phyloP scores from a whole-genome alignment of 1,140 invertebrate genomes.

The Drosophila mayri region DNA sequence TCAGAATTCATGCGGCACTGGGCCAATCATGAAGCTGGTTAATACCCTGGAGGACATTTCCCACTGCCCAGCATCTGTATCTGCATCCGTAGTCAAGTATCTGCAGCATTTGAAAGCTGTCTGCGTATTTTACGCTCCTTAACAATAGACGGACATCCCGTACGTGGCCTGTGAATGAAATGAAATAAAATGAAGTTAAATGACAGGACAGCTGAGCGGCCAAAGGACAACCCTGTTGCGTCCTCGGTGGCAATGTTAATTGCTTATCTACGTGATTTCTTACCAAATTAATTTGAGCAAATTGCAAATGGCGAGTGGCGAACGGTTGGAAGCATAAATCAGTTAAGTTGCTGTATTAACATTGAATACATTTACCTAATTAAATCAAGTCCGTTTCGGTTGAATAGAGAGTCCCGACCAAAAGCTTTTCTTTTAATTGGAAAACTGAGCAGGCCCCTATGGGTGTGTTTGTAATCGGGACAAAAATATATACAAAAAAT shows the following conservation, averaged over 20 bases:
- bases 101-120: conserved; percentile 64
- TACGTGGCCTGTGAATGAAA: conserved; percentile 73
- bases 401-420: conserved; percentile 49
- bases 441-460: conserved; percentile 29
- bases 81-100: conserved; percentile 28
- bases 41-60: conserved; percentile 1
- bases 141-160: conserved; percentile 68
- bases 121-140: conserved; percentile 68
- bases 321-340: conserved; percentile 60
- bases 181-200: conserved; percentile 39
- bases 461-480: not conserved
- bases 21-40: conserved; percentile 18
- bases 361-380: conserved; percentile 83
- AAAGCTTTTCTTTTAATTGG: conserved; percentile 80
- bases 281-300: conserved; percentile 84
- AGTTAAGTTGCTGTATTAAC: conserved; percentile 82
- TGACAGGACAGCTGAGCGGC: conserved; percentile 13
- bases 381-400: conserved; percentile 62
- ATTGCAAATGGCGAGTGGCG: conserved; percentile 67
- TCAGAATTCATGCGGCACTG: conserved; percentile 7
- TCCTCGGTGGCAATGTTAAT: conserved; percentile 72
- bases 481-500: not conserved
- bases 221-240: conserved; percentile 33
- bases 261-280: conserved; percentile 85
- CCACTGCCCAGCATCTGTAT: conserved; percentile 14